phyloP scores from a whole-genome alignment of 2,113 vertebrate species.

The Corythaixoides concolor region DNA sequence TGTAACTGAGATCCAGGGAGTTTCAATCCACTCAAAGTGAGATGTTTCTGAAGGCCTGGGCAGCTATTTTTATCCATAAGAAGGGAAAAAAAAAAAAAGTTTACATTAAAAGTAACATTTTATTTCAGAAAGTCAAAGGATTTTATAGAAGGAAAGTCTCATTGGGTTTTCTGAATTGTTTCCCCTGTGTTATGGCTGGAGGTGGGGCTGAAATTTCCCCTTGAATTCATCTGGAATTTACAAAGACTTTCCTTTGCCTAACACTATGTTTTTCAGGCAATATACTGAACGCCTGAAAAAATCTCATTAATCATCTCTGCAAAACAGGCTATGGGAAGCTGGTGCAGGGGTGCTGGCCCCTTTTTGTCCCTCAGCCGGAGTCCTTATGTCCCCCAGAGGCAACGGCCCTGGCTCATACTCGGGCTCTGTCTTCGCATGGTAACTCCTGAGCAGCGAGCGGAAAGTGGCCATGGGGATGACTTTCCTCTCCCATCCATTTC shows the following conservation, averaged over 20 bases:
- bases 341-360: background rate
- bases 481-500: background rate
- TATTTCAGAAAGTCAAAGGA: background rate
- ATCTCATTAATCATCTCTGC: background rate
- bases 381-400: fast-evolving
- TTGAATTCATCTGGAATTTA: background rate
- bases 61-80: background rate
- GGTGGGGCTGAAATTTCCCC: background rate
- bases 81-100: background rate
- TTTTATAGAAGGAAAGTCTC: background rate
- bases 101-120: background rate
- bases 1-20: background rate
- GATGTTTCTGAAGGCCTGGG: background rate
- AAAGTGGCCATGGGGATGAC: background rate
- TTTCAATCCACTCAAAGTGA: background rate
- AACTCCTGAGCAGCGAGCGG: background rate
- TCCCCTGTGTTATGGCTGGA: background rate
- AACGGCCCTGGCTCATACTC: background rate
- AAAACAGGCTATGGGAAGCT: background rate
- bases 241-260: background rate
- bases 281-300: background rate
- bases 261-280: background rate
- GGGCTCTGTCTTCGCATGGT: background rate
- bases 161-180: background rate
- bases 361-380: background rate